A percentile compares a stretch with the other conserved stretches of the same genome.
Evolutionary conservation across 2,888 invertebrate genomes (phyloP).

Genomic region (Melitaea athalia): DNA sequence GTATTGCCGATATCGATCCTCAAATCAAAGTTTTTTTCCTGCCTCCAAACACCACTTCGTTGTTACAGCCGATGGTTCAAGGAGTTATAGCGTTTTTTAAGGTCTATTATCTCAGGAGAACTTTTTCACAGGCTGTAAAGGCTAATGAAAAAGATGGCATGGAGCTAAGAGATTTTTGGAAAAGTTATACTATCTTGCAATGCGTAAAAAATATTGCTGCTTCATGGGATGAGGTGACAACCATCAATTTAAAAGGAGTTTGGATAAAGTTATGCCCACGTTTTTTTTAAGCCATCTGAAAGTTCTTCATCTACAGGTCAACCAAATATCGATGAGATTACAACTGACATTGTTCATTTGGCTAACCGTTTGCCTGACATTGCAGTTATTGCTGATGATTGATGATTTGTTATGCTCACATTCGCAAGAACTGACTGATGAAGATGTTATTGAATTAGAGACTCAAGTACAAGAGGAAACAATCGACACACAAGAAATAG

Average conservation of each 20-base stretch:
- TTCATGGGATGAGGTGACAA: constrained; percentile 32
- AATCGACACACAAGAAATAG: constrained; percentile 35
- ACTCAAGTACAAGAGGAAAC: constrained; percentile 3
- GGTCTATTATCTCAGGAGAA: constrained; percentile 34
- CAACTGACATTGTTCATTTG: constrained; percentile 37
- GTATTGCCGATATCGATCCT: constrained; percentile 35
- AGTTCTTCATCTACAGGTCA: constrained; percentile 35
- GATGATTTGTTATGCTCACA: constrained; percentile 33
- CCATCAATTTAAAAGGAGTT: constrained; percentile 28
- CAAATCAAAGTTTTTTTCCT: constrained; percentile 38
- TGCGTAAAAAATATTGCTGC: constrained; percentile 34
- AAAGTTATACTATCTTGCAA: constrained; percentile 36
- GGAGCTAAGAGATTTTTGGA: constrained; percentile 34
- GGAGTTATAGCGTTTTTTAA: constrained; percentile 28
- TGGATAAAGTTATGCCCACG: constrained; percentile 34
- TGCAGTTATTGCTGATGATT: constrained; percentile 33
- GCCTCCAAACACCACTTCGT: constrained; percentile 34
- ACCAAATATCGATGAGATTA: constrained; percentile 35
- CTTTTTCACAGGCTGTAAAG: constrained; percentile 36
- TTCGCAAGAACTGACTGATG: constrained; percentile 30
- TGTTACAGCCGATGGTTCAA: constrained; percentile 30
- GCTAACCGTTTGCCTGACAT: constrained; percentile 24
- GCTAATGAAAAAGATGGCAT: constrained; percentile 34
- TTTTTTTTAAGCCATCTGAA: constrained; percentile 35
- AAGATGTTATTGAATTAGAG: constrained; percentile 25